Percentiles rank a stretch among this genome's conserved stretches.
Evolutionary conservation across 2,797 vertebrate species (phyloP).

Genomic region (Vireo griseus): DNA sequence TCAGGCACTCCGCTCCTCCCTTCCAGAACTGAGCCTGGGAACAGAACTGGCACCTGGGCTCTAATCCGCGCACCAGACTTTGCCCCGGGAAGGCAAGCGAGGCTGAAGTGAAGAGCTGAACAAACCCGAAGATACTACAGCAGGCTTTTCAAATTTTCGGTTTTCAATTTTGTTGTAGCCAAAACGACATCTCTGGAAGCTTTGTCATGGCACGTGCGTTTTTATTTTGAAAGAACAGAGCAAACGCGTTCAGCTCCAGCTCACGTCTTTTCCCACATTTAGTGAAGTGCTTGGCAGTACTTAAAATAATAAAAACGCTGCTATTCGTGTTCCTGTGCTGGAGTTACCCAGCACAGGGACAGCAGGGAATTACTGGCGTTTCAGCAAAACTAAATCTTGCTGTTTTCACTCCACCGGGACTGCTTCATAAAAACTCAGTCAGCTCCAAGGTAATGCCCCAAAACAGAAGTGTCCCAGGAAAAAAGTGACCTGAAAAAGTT

Average conservation of each 20-base stretch:
- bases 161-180: background rate
- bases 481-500: background rate
- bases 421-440: background rate
- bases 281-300: background rate
- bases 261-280: background rate
- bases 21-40: too few relatives aligned
- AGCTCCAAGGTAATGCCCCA: background rate
- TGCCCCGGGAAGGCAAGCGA: rapidly evolving
- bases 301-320: background rate
- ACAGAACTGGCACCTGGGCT: background rate
- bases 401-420: background rate
- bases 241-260: background rate
- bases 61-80: background rate
- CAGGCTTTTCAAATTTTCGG: background rate
- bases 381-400: background rate
- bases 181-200: background rate
- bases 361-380: background rate
- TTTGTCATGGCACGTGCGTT: background rate
- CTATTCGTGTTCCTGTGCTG: rapidly evolving
- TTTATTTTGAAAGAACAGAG: background rate
- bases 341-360: background rate
- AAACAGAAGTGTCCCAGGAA: background rate
- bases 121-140: background rate
- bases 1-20: background rate
- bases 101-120: background rate